Base-by-base conservation (phyloP, 2,113 vertebrate species). In the Chionodraco myersi region DNA sequence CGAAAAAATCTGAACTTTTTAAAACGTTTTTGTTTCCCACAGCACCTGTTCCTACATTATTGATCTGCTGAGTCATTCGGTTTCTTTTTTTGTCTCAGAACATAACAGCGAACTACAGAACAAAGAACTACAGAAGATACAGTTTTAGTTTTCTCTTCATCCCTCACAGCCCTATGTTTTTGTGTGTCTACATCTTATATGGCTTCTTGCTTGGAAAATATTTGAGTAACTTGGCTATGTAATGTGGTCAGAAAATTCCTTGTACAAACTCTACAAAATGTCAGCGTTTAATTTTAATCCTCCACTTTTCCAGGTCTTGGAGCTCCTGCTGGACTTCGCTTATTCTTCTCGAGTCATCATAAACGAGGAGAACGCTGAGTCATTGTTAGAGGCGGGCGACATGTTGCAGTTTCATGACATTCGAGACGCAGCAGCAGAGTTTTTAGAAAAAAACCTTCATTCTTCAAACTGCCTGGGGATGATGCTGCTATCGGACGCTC, bases 371-470 rank as follows among this genome's bases (percentile, higher is more conserved):
- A 99, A 99, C 0, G 97, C 98, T 0, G 98, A 98, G 91, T 99
- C 97, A 0, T 92, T 99, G 60, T 92, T 99, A 68, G 97, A 99
- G 91, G 97, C 97, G 0, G 96, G 96, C 0, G 98, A 99, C 93
- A 99, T 99, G 98, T 83, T 99, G 70, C 97, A 98, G 93, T 98
- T 99, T 90, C 97, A 96, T 0, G 98, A 99, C 0, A 95, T 99
- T 77, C 94, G 97, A 0, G 97, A 99, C 0, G 98, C 98, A 0
- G 97, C 97, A 0, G 96, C 97, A 0, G 97, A 97, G 88, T 99
- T 99, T 86, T 93, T 99, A 16, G 98, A 99, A 88, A 97, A 96
- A 92, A 97, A 97, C 79, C 96, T 99, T 11, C 94, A 96, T 52
- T 93, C 97, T 0, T 96, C 96, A 85, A 99, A 99, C 92, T 99